phyloP scores from a whole-genome alignment of 1,140 invertebrate species.

The Penaeus chinensis region DNA sequence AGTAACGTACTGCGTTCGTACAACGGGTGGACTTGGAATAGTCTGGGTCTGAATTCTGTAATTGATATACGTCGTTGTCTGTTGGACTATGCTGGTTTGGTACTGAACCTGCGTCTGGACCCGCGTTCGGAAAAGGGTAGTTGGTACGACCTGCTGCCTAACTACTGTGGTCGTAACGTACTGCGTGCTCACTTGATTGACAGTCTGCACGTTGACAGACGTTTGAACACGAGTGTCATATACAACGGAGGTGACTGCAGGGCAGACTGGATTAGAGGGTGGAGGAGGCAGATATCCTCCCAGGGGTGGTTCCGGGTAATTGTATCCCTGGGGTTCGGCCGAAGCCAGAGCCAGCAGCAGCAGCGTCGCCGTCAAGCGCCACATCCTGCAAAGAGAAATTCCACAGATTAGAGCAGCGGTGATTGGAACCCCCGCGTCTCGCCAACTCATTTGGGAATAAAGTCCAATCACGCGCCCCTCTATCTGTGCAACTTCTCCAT shows the following conservation, averaged over 20 bases:
- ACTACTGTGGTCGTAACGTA: constrained; percentile 42
- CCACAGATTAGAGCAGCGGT: constrained; percentile 60
- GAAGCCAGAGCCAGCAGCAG: constrained; percentile 42
- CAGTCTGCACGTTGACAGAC: constrained; percentile 31
- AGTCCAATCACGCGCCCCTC: constrained; percentile 59
- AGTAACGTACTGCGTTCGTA: constrained; percentile 28
- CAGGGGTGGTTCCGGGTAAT: neutral
- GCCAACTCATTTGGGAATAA: constrained; percentile 61
- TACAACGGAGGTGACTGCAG: constrained; percentile 37
- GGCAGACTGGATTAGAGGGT: neutral
- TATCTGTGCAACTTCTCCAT: constrained; percentile 55
- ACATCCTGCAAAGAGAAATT: constrained; percentile 60
- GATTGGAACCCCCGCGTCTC: constrained; percentile 60
- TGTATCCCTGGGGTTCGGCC: neutral
- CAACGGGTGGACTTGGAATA: constrained; percentile 33
- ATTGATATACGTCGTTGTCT: constrained; percentile 6
- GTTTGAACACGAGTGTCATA: constrained; percentile 41
- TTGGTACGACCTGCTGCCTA: constrained; percentile 36
- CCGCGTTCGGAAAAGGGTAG: constrained; percentile 31
- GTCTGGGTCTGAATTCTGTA: constrained; percentile 48
- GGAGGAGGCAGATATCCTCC: constrained; percentile 44
- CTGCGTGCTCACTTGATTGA: constrained; percentile 40
- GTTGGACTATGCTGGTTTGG: constrained; percentile 50
- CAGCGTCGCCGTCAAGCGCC: constrained; percentile 53
- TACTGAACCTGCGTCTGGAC: constrained; percentile 38